Evolutionary conservation across 2,113 vertebrate species (phyloP), one percentile per base, ranked within the genome.

Genomic region (Murina feae): DNA sequence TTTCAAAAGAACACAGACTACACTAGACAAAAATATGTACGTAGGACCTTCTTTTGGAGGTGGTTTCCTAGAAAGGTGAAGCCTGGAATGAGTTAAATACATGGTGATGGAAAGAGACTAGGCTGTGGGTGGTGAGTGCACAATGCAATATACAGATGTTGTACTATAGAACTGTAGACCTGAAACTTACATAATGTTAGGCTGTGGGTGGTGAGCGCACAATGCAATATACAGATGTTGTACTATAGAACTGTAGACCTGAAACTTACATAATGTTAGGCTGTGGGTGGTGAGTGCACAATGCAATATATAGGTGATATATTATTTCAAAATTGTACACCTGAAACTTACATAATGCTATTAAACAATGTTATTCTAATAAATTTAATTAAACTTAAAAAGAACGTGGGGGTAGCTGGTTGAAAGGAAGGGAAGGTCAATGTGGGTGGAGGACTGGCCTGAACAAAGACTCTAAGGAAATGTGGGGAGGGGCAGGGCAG

Each of bases 1-100:
- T 75, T 93, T 81, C 66, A 81, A 83, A 93, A 58, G 18, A 84
- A 47, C 9, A 12, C 51, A 66, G 44, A 63, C 65, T 20, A 32
- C 42, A 11, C 78, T 68, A 4, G 37, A 37, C 49, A 53, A 47
- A 44, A 25, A 32, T 2, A 5, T 0, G 1, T 9, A 3, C 0
- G 0, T 11, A 53, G 60, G 30, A 63, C 78, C 74, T 32, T 76
- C 32, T 9, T 0, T 4, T 16, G 25, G 28, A 14, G 4, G 18
- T 9, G n/a, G 32, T 44, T 66, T 89, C 47, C 74, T 32, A 17
- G 68, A 65, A 60, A 39, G 20, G 66, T 8, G 28, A 60, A 21
- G 7, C 16, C 44, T 42, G 11, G 87, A 51, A 39, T 14, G 18
- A 21, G 30, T 44, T 65, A 30, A 81, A 42, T 30, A 30, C 30